Base-by-base conservation (phyloP, 2,888 invertebrate genomes). In the Parasteatoda lunata region DNA sequence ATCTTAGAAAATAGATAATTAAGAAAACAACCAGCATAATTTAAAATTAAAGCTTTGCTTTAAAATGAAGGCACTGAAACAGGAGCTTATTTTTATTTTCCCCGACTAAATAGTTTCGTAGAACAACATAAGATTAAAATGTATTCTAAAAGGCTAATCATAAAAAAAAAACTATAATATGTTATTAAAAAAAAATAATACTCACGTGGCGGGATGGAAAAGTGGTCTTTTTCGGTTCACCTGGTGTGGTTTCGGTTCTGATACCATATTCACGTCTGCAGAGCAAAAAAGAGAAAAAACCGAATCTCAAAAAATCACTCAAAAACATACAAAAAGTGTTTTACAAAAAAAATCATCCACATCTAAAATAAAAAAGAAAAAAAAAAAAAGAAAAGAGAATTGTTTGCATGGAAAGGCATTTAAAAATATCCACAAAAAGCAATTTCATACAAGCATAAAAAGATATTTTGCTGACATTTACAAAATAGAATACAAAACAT, bases 201-300 rank as follows among this genome's bases (percentile, higher is more conserved):
- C 84, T 84, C 68, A 84, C 84, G 78, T 78, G 64, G 78, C 75
- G 4, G 84, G 84, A 69, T 75, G 79, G 69, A 84, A 84, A 70
- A 79, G 65, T n/a, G 88, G 71, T 54, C 88, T 52, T 48, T 89
- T 89, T 80, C 88, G 64, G 78, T 73, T 88, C 73, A 89, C 77
- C 91, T 95, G 95, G 91, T 95, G 94, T 79, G 95, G 94, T 92
- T 95, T 95, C 71, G 95, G 95, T 92, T 95, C 95, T 47, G 95
- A 94, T 78, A 95, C 95, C 94, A 95, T 94, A 92, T 95, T 95
- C 89, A 95, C 95, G 93, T 95, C 95, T 95, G 93, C 84, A 93
- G 93, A 87, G 90, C 90, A 90, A 65, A 45, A 80, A 66, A 81
- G 59, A 81, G 75, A 59, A 15, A 66, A 79, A 52, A 79, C 84